Base-by-base conservation (phyloP, 2,888 invertebrate genomes). In the Chloroclystis v-ata region DNA sequence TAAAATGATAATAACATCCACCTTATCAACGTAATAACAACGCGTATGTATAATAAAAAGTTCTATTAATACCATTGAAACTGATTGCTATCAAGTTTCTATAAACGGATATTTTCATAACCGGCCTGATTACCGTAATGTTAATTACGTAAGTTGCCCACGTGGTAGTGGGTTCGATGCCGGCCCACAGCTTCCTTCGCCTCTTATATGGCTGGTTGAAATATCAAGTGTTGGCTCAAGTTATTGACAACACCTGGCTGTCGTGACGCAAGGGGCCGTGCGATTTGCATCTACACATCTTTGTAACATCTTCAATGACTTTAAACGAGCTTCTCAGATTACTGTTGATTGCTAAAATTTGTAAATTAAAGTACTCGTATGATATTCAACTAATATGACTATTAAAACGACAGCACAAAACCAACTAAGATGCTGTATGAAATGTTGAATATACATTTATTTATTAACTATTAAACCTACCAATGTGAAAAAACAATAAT, bases 101-200 rank as follows among this genome's bases (percentile, higher is more conserved):
- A 41, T 44, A 49, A 41, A 44, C 28, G 40, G 40, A 26, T 28
- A 32, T 49, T 42, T 41, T 49, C 45, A 45, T 49, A 57, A 60
- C 52, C 47, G 37, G 58, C 54, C 39, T 49, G 47, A 48, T 56
- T 64, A 63, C 61, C 60, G 67, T 65, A 67, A 68, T 45, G 37
- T 29, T 53, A 43, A 47, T 78, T 77, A 76, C 75, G 72, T 72
- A 76, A 78, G 65, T 52, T 57, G 62, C 69, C 72, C 60, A 68
- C 71, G 59, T 55, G 69, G 69, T 66, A 65, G 75, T 73, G 69
- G 73, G 71, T 66, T 72, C 73, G 74, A 73, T 67, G 63, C 37
- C 42, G 55, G 62, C 78, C 78, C 74, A 78, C 77, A 43, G 65
- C 63, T 72, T 69, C 69, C 74, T 65, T 63, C 57, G 48, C 45